A percentile compares a stretch with the other conserved stretches of the same genome.
Conservation (phyloP, 1,140 invertebrate genomes). For the Saxidomus purpurata region DNA sequence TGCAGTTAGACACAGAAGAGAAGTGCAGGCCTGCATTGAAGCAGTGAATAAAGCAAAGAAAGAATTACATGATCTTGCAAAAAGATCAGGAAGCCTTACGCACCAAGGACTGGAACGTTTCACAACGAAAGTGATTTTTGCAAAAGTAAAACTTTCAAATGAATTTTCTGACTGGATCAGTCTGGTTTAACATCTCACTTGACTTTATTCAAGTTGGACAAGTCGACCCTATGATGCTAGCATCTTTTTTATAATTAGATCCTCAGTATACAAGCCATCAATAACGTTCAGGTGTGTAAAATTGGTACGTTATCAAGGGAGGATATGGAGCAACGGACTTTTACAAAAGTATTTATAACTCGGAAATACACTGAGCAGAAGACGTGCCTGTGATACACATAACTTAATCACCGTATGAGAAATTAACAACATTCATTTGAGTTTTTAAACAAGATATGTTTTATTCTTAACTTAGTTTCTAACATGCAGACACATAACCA, state of each 20-base stretch:
- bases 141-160: constrained; percentile 75
- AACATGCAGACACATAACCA: too few relatives aligned
- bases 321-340: neutral
- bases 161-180: constrained; percentile 77
- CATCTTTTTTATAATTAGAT: constrained; percentile 40
- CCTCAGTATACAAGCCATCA: constrained; percentile 81
- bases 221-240: constrained; percentile 77
- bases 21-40: constrained; percentile 78
- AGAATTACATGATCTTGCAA: constrained; percentile 73
- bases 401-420: too few relatives aligned
- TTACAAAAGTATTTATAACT: neutral
- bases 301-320: constrained; percentile 69
- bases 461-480: too few relatives aligned
- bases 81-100: constrained; percentile 63
- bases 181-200: constrained; percentile 86
- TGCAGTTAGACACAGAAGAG: constrained; percentile 82
- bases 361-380: neutral
- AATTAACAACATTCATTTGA: too few relatives aligned
- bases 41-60: constrained; percentile 76
- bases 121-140: constrained; percentile 84
- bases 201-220: constrained; percentile 85
- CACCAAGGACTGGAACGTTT: constrained; percentile 84
- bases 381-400: too few relatives aligned
- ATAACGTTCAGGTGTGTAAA: constrained; percentile 83
- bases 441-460: too few relatives aligned